A percentile compares a stretch with the other conserved stretches of the same genome.
These are phyloP conservation scores for Pluvialis apricaria DNA, from an alignment of 2,113 vertebrate genomes.

Conservation along the genomic window DNA sequence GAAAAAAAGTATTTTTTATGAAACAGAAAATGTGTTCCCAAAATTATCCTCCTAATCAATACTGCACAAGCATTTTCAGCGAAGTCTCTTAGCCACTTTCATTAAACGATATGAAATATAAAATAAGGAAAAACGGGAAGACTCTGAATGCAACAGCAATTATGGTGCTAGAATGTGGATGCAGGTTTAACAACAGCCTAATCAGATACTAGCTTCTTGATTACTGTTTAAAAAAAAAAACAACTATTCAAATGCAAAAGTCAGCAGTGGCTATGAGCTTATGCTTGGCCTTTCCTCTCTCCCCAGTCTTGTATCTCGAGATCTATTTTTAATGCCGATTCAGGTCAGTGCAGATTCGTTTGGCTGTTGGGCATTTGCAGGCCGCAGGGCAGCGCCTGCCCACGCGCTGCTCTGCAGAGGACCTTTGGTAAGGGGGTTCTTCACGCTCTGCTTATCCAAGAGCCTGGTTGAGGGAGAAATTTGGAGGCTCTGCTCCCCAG, in stretches of 20 bases:
- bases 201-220: neutral
- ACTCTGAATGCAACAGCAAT: neutral
- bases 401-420: accelerated
- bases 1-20: neutral
- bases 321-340: neutral
- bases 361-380: neutral
- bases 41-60: neutral
- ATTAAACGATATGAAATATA: neutral
- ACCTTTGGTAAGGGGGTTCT: neutral
- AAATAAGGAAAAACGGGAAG: neutral
- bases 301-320: neutral
- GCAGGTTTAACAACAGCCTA: neutral
- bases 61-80: neutral
- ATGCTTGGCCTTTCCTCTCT: neutral
- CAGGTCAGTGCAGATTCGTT: neutral
- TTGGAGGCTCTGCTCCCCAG: neutral
- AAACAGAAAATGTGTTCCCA: neutral
- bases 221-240: neutral
- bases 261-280: neutral
- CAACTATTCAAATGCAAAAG: neutral
- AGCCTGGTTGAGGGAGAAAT: neutral
- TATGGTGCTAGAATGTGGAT: neutral
- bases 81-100: neutral
- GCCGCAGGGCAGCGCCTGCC: neutral
- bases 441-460: neutral